Percentiles rank a stretch among this genome's conserved stretches.
phyloP scores from a whole-genome alignment of 1,140 invertebrate species.

The Leguminivora glycinivorella region DNA sequence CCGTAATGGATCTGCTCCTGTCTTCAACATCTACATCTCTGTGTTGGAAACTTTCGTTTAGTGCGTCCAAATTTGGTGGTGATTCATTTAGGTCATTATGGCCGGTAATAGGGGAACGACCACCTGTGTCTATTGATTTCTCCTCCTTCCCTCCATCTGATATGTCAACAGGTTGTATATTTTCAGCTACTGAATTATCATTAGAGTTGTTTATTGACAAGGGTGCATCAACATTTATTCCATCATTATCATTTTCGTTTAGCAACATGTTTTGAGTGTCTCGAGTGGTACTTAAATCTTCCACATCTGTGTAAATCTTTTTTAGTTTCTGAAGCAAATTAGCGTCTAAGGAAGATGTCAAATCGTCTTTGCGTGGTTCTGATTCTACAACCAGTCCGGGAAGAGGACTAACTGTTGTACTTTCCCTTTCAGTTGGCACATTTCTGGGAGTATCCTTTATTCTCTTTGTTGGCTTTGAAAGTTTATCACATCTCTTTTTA shows the following conservation, averaged over 20 bases:
- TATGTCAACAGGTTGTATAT: neutral
- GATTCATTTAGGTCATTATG: constrained; percentile 51
- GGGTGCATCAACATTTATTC: neutral
- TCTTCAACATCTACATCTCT: constrained; percentile 50
- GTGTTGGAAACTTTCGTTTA: constrained; percentile 39
- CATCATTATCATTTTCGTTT: neutral
- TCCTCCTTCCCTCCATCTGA: constrained; percentile 31
- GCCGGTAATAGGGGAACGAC: constrained; percentile 53
- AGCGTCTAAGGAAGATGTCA: constrained; percentile 42
- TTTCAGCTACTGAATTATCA: neutral
- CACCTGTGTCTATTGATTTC: constrained; percentile 50
- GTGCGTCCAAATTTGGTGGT: constrained; percentile 44
- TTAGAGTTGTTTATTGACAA: neutral
- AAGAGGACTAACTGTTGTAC: constrained; percentile 53
- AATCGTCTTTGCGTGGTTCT: constrained; percentile 31
- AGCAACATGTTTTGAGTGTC: constrained; percentile 10
- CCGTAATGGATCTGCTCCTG: constrained; percentile 41
- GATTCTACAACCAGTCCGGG: constrained; percentile 57
- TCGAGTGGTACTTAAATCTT: constrained; percentile 11
- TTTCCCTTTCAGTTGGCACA: constrained; percentile 31
- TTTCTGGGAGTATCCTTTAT: constrained; percentile 31
- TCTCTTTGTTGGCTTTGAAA: constrained; percentile 24
- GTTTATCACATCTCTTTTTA: neutral
- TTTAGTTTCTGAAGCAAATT: constrained; percentile 50
- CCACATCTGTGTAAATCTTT: constrained; percentile 42